Evolutionary conservation across 2,888 invertebrate genomes (phyloP).

Genomic region (Hyles lineata): DNA sequence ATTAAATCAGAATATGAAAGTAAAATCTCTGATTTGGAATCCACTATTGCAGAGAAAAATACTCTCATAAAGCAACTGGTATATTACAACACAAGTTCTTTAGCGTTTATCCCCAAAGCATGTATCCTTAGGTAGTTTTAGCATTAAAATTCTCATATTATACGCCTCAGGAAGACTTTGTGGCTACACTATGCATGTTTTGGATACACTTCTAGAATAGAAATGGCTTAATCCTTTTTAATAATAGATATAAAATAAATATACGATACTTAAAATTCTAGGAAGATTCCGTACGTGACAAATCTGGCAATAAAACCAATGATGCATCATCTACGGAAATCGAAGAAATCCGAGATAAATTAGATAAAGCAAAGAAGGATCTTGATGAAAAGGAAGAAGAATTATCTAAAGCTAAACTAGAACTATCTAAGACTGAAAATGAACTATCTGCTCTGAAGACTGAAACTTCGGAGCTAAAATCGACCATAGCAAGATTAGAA

Average conservation of each 20-base stretch:
- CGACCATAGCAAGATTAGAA: slow-evolving; percentile 71
- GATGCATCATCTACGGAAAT: slow-evolving; percentile 80
- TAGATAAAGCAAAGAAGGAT: slow-evolving; percentile 64
- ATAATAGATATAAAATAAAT: not conserved
- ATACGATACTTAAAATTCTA: slow-evolving; percentile 41
- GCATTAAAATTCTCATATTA: not conserved
- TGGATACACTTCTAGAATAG: not conserved
- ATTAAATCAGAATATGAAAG: slow-evolving; percentile 84
- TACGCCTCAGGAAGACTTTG: not conserved
- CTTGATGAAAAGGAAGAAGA: slow-evolving; percentile 72
- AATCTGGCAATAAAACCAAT: slow-evolving; percentile 77
- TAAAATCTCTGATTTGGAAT: slow-evolving; percentile 86
- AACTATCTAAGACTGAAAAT: slow-evolving; percentile 74
- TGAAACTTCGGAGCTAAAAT: slow-evolving; percentile 75
- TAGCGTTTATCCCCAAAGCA: slow-evolving; percentile 33
- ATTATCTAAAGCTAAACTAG: slow-evolving; percentile 61
- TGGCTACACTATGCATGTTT: not conserved
- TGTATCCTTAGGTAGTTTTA: slow-evolving; percentile 26
- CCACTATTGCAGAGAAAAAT: slow-evolving; percentile 84
- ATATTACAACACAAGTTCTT: slow-evolving; percentile 45
- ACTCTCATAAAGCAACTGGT: slow-evolving; percentile 87
- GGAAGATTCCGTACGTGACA: slow-evolving; percentile 77
- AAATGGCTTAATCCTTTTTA: not conserved
- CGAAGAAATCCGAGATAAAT: slow-evolving; percentile 78
- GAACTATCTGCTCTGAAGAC: slow-evolving; percentile 71